Base-by-base conservation (phyloP, 2,797 vertebrate genomes). In the Myripristis murdjan region DNA sequence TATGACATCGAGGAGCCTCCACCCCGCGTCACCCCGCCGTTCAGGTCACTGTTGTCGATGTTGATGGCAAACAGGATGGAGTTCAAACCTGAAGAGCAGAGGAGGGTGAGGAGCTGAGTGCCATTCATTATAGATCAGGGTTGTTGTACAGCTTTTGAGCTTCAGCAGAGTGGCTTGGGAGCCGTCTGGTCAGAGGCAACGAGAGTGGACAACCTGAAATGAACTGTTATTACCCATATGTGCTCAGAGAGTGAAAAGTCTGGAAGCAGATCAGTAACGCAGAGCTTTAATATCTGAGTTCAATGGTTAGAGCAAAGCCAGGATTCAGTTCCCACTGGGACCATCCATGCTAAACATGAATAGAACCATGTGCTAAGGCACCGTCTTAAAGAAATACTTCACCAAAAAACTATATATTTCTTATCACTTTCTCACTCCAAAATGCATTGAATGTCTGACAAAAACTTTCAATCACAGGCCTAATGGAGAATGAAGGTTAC, bases 51-150 rank as follows among this genome's bases (percentile, higher is more conserved):
- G 92, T 99, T 99, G 92, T 99, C 97, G 5, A 99, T 99, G 93
- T 98, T 99, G 88, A 99, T 97, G 51, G 98, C 98, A 62, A 99
- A 99, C 79, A 99, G 93, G 87, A 99, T 99, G 54, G 98, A 99
- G 93, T 99, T 99, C 83, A 99, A 86, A 67, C 98, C 98, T 99
- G 90, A 7, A 47, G 22, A 63, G 12, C 0, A 9, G 15, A 24
- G 37, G 69, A 59, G 9, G 33, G 61, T 2, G 56, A 72, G 77
- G 61, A 54, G 1, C 1, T 0, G 10, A 10, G 64, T 43, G 6
- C 28, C 3, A 49, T 64, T 55, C 2, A 43, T 41, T 24, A 39
- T 69, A 53, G 8, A 66, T 14, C 14, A 5, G 15, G 0, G 0
- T 16, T 20, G n/a, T 39, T 52, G 31, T 12, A 14, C 57, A 20